phyloP scores from a whole-genome alignment of 1,140 invertebrate species.

The Musca vetustissima region DNA sequence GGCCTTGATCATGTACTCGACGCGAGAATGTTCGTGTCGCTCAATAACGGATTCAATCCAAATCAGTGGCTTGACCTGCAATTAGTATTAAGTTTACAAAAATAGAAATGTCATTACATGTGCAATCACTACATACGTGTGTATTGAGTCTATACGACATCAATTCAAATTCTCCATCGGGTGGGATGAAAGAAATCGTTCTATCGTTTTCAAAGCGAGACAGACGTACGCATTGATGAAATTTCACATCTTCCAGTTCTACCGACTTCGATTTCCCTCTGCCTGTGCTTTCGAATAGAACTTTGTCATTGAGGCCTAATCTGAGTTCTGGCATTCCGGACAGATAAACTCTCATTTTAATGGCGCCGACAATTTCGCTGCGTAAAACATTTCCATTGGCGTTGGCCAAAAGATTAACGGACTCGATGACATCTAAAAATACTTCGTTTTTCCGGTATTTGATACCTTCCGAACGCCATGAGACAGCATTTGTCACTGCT shows the following conservation, averaged over 20 bases:
- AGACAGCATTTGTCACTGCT: conserved; percentile 99
- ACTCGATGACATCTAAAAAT: conserved; percentile 99
- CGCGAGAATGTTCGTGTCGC: conserved; percentile 94
- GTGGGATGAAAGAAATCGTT: conserved; percentile 98
- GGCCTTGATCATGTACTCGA: conserved; percentile 99
- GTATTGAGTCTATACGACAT: conserved; percentile 99
- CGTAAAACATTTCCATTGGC: conserved; percentile 96
- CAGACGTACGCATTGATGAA: conserved; percentile 98
- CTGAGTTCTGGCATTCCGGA: conserved; percentile 99
- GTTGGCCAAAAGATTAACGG: conserved; percentile 96
- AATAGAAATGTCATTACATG: background rate
- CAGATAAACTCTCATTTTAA: conserved; percentile 98
- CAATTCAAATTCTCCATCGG: conserved; percentile 99
- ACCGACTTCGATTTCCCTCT: conserved; percentile 98
- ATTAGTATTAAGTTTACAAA: background rate
- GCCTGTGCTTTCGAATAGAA: conserved; percentile 97
- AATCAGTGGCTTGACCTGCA: conserved; percentile 90
- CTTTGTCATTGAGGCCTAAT: conserved; percentile 97
- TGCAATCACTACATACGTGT: conserved; percentile 67
- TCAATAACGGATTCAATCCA: conserved; percentile 99
- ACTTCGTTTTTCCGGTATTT: conserved; percentile 99
- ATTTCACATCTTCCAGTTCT: conserved; percentile 99
- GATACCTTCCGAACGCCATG: conserved; percentile 98
- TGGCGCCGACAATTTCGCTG: conserved; percentile 98
- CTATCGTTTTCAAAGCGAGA: conserved; percentile 98